Base-by-base conservation (phyloP, 1,140 invertebrate species). In the Heliconius hewitsoni region DNA sequence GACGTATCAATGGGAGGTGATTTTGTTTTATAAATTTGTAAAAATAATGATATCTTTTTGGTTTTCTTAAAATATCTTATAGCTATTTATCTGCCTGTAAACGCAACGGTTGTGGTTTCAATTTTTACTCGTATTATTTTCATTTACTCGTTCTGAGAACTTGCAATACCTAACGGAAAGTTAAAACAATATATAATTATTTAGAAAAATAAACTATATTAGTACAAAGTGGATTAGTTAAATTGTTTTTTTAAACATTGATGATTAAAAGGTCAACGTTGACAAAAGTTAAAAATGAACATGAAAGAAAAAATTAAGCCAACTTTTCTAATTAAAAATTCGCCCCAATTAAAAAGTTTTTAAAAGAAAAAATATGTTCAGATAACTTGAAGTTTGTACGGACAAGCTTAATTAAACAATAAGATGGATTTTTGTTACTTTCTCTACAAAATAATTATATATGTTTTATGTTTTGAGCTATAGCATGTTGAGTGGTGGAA, bases 281-380 rank as follows among this genome's bases (percentile, higher is more conserved):
- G 71, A 73, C 71, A 57, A 78, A 73, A 76, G 55, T 75, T 66
- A 75, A 75, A 75, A 75, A 66, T 50, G 39, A 27, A 76, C 66
- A 76, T 50, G 57, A 76, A 71, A 55, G 74, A 76, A 70, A 50
- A 70, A 76, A 76, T 71, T 66, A 66, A 66, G 23, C 57, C 39
- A 78, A 78, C 76, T 78, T 78, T 78, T 73, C 76, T 71, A 78
- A 78, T 78, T 78, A 78, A 78, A 77, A 78, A 78, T 78, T 78
- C 76, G n/a, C 34, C 71, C 34, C 70, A 39, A 37, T 52, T 60
- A 52, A 71, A 39, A 78, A 78, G 19, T 73, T 73, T 55, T 9
- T 73, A 42, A 73, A 78, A 78, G 71, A 71, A 60, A 77, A 78
- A 73, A 27, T 71, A 57, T 73, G 72, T 76, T 70, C 39, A 70